Evolutionary conservation across 2,888 invertebrate genomes (phyloP), one percentile per base, ranked within the genome.

Genomic region (Crepidodera aurea): DNA sequence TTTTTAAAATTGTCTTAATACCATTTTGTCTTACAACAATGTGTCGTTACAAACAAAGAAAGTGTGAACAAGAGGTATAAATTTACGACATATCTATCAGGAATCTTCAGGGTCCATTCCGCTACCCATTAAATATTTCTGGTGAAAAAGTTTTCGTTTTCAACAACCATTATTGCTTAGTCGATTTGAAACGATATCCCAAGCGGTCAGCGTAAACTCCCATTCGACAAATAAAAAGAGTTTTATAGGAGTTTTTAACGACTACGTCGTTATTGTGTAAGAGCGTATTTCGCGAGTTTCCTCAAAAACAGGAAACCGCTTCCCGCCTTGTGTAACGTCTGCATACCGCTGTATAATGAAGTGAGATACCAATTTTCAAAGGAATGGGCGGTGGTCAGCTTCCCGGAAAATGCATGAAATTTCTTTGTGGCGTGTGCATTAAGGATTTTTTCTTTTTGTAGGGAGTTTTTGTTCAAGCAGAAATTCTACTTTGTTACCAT

Each of bases 261-360:
- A 62, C 60, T 62, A 50, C 40, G 25, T 19, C 16, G 62, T 62
- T 62, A 50, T 59, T 46, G 54, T 54, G 27, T 42, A 55, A 18
- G 39, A 57, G 25, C 12, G 15, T 46, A 42, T 64, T 60, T 59
- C 48, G 46, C 40, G 57, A 58, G 44, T 51, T 60, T 57, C 55
- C 57, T 65, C 56, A 62, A 53, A 51, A 56, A 60, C 62, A 54
- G 62, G 62, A 65, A 62, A 44, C 54, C 25, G 46, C 44, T 16
- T 27, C 60, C 51, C 27, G 50, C 39, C 32, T 50, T 19, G 34
- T 46, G 4, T 22, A 60, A 58, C 51, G 58, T 60, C 63, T 62
- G 59, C 62, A 60, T 65, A 65, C 57, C 57, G 51, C 58, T 13
- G 40, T 62, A 66, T 66, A 63, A 66, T 63, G 57, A 66, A 60